phyloP scores from a whole-genome alignment of 2,888 invertebrate genomes.

The Pelosia muscerda region DNA sequence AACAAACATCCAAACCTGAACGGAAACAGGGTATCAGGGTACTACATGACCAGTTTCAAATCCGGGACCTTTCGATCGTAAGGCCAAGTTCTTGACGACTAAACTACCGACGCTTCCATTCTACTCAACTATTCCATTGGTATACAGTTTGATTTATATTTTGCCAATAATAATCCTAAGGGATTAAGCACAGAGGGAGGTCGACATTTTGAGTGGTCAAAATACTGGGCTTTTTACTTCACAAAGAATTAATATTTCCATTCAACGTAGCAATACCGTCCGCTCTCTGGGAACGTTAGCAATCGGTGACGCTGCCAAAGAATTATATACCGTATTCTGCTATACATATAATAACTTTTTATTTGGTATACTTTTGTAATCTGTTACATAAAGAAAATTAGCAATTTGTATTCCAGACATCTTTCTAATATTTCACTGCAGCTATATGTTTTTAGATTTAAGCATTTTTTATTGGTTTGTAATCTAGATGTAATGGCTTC shows the following conservation, averaged over 20 bases:
- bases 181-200: not conserved
- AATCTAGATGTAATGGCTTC: not conserved
- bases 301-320: not conserved
- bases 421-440: not conserved
- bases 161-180: not conserved
- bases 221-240: not conserved
- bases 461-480: not conserved
- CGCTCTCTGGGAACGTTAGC: constrained; percentile 1
- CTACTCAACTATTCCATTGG: not conserved
- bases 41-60: too few species aligned
- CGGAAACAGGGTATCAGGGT: too few species aligned
- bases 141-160: not conserved
- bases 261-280: not conserved
- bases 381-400: not conserved
- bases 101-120: too few species aligned
- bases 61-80: too few species aligned
- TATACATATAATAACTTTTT: not conserved
- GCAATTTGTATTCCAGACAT: not conserved
- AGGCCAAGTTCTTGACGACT: too few species aligned
- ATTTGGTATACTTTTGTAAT: not conserved
- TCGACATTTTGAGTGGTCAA: constrained; percentile 23
- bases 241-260: constrained; percentile 2
- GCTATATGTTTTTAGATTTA: not conserved
- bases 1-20: too few species aligned
- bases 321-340: not conserved